These are phyloP conservation scores for Colostygia pectinataria DNA, from an alignment of 2,888 invertebrate genomes.

Conservation along the genomic window DNA sequence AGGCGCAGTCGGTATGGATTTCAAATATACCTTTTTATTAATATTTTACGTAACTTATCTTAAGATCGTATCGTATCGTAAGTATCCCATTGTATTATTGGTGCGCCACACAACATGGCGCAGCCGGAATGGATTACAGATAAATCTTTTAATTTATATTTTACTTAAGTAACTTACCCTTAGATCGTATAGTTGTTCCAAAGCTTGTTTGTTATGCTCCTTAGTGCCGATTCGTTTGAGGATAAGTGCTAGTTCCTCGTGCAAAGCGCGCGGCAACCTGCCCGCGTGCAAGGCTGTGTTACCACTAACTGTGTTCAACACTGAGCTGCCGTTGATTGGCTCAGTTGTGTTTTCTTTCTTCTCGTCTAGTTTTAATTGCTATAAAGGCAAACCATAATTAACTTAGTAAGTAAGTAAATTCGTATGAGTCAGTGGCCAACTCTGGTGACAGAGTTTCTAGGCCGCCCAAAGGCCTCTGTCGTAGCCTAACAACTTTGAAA, in stretches of 20 bases:
- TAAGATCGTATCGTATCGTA: no score
- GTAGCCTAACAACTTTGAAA: no score
- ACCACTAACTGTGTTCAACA: slow-evolving; percentile 77
- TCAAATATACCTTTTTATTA: no score
- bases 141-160: neutral
- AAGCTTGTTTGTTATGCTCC: slow-evolving; percentile 92
- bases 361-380: slow-evolving; percentile 83
- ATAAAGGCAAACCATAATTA: slow-evolving; percentile 22
- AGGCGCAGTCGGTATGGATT: no score
- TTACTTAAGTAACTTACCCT: slow-evolving; percentile 20
- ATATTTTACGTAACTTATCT: no score
- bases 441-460: no score
- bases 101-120: no score
- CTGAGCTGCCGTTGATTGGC: slow-evolving; percentile 63
- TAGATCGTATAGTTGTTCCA: slow-evolving; percentile 89
- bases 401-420: no score
- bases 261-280: slow-evolving; percentile 89
- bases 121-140: neutral
- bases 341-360: slow-evolving; percentile 71
- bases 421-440: no score
- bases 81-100: no score
- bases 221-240: slow-evolving; percentile 95
- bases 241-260: slow-evolving; percentile 93
- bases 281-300: slow-evolving; percentile 58
- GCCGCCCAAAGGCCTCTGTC: no score